phyloP scores from a whole-genome alignment of 2,888 invertebrate genomes.

The Panorpa germanica region DNA sequence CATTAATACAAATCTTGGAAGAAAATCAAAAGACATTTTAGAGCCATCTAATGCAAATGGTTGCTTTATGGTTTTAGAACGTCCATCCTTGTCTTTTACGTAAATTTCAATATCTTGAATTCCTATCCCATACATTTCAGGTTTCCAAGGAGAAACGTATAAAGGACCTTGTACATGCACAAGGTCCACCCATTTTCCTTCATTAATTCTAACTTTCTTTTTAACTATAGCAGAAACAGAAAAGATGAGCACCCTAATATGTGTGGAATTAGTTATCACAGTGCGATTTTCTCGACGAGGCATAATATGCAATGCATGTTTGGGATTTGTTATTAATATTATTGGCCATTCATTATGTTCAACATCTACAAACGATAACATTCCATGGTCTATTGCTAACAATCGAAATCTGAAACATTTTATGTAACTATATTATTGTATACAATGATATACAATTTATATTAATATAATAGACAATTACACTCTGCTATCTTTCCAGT shows the following conservation, averaged over 20 bases:
- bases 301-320: conserved; percentile 55
- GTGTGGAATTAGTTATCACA: conserved; percentile 46
- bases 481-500: conserved; percentile 84
- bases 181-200: conserved; percentile 42
- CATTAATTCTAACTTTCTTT: conserved; percentile 50
- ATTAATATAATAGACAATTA: conserved; percentile 18
- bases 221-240: conserved; percentile 40
- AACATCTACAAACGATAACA: conserved; percentile 70
- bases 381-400: conserved; percentile 73
- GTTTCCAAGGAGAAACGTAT: conserved; percentile 53
- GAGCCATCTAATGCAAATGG: conserved; percentile 64
- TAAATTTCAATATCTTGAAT: conserved; percentile 44
- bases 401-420: conserved; percentile 42
- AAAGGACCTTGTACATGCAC: conserved; percentile 42
- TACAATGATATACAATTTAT: conserved; percentile 5
- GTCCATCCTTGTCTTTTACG: conserved; percentile 35
- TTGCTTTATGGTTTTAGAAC: conserved; percentile 36
- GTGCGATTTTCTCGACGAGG: conserved; percentile 50
- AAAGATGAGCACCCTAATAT: conserved; percentile 67
- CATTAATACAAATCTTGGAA: conserved; percentile 59
- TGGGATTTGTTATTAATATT: conserved; percentile 77
- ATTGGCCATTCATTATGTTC: conserved; percentile 63
- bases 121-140: conserved; percentile 40
- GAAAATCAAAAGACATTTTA: conserved; percentile 39
- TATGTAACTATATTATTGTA: not conserved